A percentile compares a stretch with the other conserved stretches of the same genome.
These are phyloP conservation scores for Drosophila stalkeri DNA, from an alignment of 2,888 invertebrate genomes.

Conservation along the genomic window DNA sequence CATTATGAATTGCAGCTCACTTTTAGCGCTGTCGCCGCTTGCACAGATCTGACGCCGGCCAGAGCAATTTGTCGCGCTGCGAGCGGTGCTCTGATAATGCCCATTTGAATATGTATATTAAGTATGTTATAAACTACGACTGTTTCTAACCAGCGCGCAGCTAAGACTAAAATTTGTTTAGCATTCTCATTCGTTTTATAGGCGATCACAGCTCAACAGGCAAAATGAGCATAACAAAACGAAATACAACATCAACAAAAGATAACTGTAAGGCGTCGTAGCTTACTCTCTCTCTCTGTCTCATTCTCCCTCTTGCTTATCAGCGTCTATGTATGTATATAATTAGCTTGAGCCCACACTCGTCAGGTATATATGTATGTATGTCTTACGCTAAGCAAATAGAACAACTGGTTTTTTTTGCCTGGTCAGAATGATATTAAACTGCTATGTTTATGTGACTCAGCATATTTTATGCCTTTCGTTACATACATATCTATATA, in stretches of 20 bases:
- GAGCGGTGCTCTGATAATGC: slow-evolving; percentile 12
- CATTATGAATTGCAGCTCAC: slow-evolving; percentile 29
- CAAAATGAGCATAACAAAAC: neutral
- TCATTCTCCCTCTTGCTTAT: slow-evolving; percentile 1
- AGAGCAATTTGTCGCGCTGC: slow-evolving; percentile 32
- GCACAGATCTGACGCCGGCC: slow-evolving; percentile 30
- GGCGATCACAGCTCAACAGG: neutral
- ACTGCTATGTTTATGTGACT: slow-evolving; percentile 25
- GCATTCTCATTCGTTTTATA: slow-evolving; percentile 13
- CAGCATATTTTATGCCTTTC: slow-evolving; percentile 14
- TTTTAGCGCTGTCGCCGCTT: slow-evolving; percentile 32
- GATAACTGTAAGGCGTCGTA: neutral
- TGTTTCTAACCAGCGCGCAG: slow-evolving; percentile 9
- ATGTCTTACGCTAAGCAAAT: neutral
- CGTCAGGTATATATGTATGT: neutral
- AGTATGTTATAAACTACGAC: slow-evolving; percentile 12
- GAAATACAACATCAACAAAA: neutral
- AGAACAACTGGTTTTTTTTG: too few relatives aligned
- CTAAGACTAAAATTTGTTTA: slow-evolving; percentile 14
- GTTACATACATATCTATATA: neutral
- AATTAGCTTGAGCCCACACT: neutral
- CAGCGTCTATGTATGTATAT: neutral
- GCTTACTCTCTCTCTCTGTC: neutral
- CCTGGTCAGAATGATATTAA: slow-evolving; percentile 30
- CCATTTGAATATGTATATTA: slow-evolving; percentile 17